Conservation (phyloP, 2,797 vertebrate genomes). For the Smutsia temminckii region DNA sequence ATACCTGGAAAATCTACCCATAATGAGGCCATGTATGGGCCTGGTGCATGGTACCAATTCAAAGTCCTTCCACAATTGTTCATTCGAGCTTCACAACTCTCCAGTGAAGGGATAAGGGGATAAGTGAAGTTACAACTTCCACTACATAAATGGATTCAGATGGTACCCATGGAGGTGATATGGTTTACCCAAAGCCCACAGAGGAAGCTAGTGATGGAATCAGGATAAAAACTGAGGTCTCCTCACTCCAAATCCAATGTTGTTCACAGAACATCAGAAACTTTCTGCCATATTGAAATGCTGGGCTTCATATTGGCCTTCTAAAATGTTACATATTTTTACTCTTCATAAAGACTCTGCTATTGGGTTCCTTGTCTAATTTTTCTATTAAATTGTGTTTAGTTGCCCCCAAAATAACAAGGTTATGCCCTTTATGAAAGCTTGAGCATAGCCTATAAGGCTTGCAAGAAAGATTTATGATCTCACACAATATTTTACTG, state of each 20-base stretch:
- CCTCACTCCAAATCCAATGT: neutral
- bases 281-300: conserved; percentile 14
- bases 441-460: conserved; percentile 8
- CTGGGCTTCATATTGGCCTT: neutral
- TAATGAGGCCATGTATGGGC: neutral
- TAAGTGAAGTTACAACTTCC: neutral
- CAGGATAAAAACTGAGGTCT: neutral
- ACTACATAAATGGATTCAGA: neutral
- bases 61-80: neutral
- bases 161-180: neutral
- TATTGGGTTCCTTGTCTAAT: conserved; percentile 15
- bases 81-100: neutral
- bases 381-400: conserved; percentile 62
- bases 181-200: neutral
- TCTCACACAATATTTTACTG: conserved; percentile 49
- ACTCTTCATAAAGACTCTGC: neutral
- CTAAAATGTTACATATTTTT: conserved; percentile 38
- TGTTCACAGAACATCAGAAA: neutral
- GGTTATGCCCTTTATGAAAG: conserved; percentile 53
- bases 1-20: neutral
- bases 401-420: conserved; percentile 40
- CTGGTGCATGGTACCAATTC: neutral
- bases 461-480: conserved; percentile 55
- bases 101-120: neutral
- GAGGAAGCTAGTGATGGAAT: neutral